A percentile compares a stretch with the other conserved stretches of the same genome.
phyloP scores from a whole-genome alignment of 2,888 invertebrate genomes.

The Thelaira solivaga region DNA sequence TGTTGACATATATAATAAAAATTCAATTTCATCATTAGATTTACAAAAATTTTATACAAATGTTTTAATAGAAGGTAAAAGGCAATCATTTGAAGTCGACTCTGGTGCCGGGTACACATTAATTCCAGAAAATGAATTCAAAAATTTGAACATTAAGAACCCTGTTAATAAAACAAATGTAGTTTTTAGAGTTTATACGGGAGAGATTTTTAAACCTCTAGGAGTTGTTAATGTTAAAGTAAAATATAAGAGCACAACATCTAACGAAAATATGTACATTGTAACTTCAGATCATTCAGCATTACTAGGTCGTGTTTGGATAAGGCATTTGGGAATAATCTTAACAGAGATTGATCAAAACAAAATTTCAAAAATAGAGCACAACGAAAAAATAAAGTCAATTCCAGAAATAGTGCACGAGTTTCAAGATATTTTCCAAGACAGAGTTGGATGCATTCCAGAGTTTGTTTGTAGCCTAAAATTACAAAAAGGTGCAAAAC shows the following conservation, averaged over 20 bases:
- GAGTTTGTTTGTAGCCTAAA: conserved; percentile 32
- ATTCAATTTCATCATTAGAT: background rate
- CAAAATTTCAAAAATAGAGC: background rate
- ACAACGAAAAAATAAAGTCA: background rate
- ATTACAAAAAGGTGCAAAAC: conserved; percentile 23
- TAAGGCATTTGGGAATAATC: background rate
- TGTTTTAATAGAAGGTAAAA: no score
- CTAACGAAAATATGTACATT: conserved; percentile 4
- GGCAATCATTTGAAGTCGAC: conserved; percentile 4
- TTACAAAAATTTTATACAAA: no score
- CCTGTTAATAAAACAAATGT: background rate
- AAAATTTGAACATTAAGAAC: background rate
- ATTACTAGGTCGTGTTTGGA: background rate
- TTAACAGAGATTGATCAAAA: background rate
- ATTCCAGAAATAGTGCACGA: background rate
- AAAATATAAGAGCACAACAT: conserved; percentile 2
- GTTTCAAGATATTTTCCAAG: conserved; percentile 18
- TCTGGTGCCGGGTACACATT: background rate
- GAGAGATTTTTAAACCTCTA: background rate
- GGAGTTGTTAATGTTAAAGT: conserved; percentile 5
- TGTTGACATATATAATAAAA: no score
- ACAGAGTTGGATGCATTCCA: conserved; percentile 43
- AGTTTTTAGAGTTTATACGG: background rate
- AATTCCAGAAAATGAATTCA: conserved; percentile 14
- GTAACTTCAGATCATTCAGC: background rate